Conservation (phyloP, 2,113 vertebrate species). For the Chamaea fasciata region DNA sequence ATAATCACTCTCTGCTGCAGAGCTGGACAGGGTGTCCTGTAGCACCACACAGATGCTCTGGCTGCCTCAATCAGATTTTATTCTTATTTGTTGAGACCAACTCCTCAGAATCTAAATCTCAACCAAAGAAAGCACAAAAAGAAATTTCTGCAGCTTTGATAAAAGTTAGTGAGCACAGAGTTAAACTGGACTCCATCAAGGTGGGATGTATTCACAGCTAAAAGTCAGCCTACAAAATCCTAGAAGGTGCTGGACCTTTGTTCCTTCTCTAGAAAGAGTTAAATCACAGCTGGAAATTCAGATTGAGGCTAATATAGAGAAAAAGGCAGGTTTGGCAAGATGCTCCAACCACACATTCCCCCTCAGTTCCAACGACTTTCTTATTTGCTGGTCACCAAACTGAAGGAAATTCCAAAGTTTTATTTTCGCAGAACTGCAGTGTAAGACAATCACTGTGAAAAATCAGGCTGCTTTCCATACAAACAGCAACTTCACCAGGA, state of each 20-base stretch:
- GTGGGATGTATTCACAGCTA: not conserved
- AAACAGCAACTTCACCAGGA: not conserved
- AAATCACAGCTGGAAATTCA: not conserved
- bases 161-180: not conserved
- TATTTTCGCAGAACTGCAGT: not conserved
- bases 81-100: not conserved
- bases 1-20: not conserved
- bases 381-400: conserved; percentile 44
- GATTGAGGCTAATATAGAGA: not conserved
- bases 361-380: not conserved
- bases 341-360: conserved; percentile 2
- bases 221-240: not conserved
- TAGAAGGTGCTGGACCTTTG: not conserved
- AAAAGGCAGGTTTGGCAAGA: conserved; percentile 43
- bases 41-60: not conserved
- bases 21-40: not conserved
- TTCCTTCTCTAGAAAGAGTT: not conserved
- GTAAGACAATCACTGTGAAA: conserved; percentile 41
- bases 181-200: not conserved
- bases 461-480: conserved; percentile 13
- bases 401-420: conserved; percentile 61
- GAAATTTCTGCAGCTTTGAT: not conserved
- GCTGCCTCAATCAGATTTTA: not conserved
- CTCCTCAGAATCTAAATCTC: not conserved
- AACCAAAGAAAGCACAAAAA: not conserved